Evolutionary conservation across 2,113 vertebrate species (phyloP).

Genomic region (Podarcis raffonei): DNA sequence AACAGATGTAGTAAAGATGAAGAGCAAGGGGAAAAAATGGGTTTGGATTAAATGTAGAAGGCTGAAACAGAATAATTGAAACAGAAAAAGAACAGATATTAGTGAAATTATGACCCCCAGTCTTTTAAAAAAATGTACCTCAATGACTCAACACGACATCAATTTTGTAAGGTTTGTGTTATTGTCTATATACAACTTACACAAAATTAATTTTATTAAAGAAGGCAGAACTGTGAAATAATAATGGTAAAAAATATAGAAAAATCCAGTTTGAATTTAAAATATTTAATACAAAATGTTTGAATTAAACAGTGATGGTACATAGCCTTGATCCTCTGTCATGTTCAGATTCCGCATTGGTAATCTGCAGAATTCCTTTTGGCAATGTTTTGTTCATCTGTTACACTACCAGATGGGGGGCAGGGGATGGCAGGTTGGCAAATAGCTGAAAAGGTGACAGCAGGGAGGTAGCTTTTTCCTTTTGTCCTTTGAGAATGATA

Average conservation of each 20-base stretch:
- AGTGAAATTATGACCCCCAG: no score
- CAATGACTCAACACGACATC: background rate
- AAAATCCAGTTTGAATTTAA: slow-evolving; percentile 5
- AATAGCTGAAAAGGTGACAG: accelerated
- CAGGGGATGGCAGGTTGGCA: background rate
- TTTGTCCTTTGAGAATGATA: slow-evolving; percentile 14
- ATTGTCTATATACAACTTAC: no score
- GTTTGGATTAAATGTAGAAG: background rate
- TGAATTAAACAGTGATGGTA: background rate
- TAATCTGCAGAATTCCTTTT: slow-evolving; percentile 14
- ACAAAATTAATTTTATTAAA: no score
- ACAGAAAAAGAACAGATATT: no score
- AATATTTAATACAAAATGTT: background rate
- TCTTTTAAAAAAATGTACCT: no score
- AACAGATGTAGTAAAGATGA: background rate
- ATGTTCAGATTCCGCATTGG: background rate
- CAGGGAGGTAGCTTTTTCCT: background rate
- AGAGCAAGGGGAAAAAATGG: slow-evolving; percentile 3
- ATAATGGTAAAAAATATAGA: background rate
- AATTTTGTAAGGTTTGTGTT: background rate
- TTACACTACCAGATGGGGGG: background rate
- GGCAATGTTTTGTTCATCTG: background rate
- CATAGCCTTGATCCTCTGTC: background rate
- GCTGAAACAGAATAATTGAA: no score
- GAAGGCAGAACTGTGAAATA: background rate